Evolutionary conservation across 1,140 invertebrate species (phyloP).

Genomic region (Heliconius eleuchia): DNA sequence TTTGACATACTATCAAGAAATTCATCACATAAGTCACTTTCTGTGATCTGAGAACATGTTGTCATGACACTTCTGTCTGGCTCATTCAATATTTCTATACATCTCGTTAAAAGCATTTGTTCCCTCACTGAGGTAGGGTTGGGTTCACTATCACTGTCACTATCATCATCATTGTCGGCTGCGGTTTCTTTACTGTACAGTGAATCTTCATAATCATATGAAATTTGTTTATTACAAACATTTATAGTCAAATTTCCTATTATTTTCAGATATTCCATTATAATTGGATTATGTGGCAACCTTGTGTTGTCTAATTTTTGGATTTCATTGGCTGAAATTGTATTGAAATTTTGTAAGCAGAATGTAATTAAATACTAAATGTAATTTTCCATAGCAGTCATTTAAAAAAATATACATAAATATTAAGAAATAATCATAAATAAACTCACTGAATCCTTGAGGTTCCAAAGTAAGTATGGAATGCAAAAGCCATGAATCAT

Average conservation of each 20-base stretch:
- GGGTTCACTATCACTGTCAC: conserved; percentile 78
- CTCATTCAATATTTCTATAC: conserved; percentile 84
- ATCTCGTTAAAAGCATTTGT: conserved; percentile 62
- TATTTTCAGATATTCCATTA: conserved; percentile 71
- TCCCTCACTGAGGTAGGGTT: conserved; percentile 68
- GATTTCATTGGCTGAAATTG: conserved; percentile 61
- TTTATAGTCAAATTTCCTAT: conserved; percentile 74
- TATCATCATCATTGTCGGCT: conserved; percentile 76
- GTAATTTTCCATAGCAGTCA: too few species aligned
- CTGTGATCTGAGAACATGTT: conserved; percentile 83
- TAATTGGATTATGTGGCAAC: conserved; percentile 62
- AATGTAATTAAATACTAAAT: too few species aligned
- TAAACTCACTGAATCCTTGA: conserved; percentile 82
- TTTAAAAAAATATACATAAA: too few species aligned
- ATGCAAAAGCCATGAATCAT: conserved; percentile 78
- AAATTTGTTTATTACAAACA: conserved; percentile 75
- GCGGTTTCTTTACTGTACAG: conserved; percentile 77
- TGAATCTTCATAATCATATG: conserved; percentile 68
- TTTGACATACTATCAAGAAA: conserved; percentile 86
- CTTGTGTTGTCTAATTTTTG: conserved; percentile 60
- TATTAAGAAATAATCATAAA: conserved; percentile 20
- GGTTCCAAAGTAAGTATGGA: conserved; percentile 86
- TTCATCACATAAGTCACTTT: conserved; percentile 82
- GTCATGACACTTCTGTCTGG: conserved; percentile 82
- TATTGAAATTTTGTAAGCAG: conserved; percentile 11